These are phyloP conservation scores for Thecocarcelia acutangulata DNA, from an alignment of 2,888 invertebrate genomes.

Conservation along the genomic window DNA sequence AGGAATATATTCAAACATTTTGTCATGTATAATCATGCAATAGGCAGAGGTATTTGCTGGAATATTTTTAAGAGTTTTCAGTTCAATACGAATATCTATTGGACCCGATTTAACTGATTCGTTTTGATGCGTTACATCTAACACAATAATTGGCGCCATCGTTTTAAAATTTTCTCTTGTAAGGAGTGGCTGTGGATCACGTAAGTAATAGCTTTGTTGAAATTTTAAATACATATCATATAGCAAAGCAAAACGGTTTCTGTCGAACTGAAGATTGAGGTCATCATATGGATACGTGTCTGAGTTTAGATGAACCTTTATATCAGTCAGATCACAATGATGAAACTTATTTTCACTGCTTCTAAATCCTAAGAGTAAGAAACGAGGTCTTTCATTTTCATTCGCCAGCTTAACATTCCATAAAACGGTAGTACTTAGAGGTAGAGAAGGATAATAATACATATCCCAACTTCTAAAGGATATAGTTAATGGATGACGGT, in stretches of 20 bases:
- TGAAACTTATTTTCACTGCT: background rate
- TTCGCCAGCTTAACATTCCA: constrained; percentile 52
- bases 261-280: background rate
- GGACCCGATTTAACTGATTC: background rate
- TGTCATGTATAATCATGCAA: background rate
- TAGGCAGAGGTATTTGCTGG: background rate
- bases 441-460: constrained; percentile 40
- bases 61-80: background rate
- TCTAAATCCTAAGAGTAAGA: constrained; percentile 2
- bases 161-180: background rate
- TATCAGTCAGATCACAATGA: background rate
- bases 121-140: background rate
- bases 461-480: constrained; percentile 23
- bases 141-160: constrained; percentile 1
- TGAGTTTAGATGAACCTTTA: background rate
- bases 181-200: background rate
- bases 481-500: too few relatives aligned
- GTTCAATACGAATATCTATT: constrained; percentile 2
- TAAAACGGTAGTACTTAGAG: constrained; percentile 10
- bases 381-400: constrained; percentile 41
- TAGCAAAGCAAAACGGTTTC: background rate
- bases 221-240: background rate
- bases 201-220: background rate
- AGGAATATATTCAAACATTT: too few relatives aligned
- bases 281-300: background rate